A percentile compares a stretch with the other conserved stretches of the same genome.
These are phyloP conservation scores for Etheostoma nigrum DNA, from an alignment of 2,797 vertebrate species.

Conservation along the genomic window DNA sequence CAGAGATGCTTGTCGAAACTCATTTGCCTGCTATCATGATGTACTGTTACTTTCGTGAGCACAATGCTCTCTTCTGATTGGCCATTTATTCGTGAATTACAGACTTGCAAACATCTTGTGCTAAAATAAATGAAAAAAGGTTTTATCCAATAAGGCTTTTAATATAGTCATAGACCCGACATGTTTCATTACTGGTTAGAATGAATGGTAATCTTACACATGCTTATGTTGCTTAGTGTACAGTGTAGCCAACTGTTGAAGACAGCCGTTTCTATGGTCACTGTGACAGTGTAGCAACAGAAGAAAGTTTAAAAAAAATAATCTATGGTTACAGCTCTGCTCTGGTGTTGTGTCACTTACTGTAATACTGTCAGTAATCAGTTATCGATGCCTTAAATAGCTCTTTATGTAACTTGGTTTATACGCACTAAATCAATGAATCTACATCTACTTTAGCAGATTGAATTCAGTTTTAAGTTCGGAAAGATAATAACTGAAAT, in stretches of 20 bases:
- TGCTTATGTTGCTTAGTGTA: slow-evolving; percentile 3
- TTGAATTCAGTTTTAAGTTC: slow-evolving; percentile 13
- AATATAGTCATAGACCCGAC: too few species aligned
- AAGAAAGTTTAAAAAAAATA: not conserved
- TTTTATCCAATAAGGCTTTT: too few species aligned
- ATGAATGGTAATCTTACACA: too few species aligned
- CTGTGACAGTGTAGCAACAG: slow-evolving; percentile 35
- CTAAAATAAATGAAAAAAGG: not conserved
- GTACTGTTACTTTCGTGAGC: slow-evolving; percentile 23
- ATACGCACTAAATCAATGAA: not conserved
- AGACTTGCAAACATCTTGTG: not conserved
- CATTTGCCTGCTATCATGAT: slow-evolving; percentile 62
- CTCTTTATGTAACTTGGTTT: not conserved
- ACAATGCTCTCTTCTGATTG: slow-evolving; percentile 33
- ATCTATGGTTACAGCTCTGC: slow-evolving; percentile 33
- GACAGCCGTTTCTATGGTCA: slow-evolving; percentile 41
- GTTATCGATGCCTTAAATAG: not conserved
- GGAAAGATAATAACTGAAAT: slow-evolving; percentile 2
- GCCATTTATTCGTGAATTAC: slow-evolving; percentile 4
- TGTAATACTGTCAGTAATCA: slow-evolving; percentile 5
- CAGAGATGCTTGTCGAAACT: slow-evolving; percentile 64
- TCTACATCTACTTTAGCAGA: slow-evolving; percentile 10
- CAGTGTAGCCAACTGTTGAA: slow-evolving; percentile 6
- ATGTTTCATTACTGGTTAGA: too few species aligned
- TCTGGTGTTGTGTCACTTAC: slow-evolving; percentile 4